Evolutionary conservation across 2,797 vertebrate genomes (phyloP).

Genomic region (Coregonus sp.): DNA sequence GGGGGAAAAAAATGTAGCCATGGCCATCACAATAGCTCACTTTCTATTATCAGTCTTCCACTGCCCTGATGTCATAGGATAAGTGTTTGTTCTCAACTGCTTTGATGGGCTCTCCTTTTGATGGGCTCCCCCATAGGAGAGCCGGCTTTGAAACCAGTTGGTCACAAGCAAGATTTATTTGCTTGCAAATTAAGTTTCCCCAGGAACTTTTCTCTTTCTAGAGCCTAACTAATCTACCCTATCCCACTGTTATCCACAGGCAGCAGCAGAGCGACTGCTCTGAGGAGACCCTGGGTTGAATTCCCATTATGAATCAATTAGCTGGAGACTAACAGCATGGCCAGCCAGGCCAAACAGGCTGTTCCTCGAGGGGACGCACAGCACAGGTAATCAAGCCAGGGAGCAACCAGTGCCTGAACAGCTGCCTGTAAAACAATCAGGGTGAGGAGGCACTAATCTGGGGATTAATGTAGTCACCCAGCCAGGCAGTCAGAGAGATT

Average conservation of each 20-base stretch:
- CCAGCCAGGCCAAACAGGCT: constrained; percentile 6
- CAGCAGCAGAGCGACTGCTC: neutral
- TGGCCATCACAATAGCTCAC: too few relatives aligned
- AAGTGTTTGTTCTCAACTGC: too few relatives aligned
- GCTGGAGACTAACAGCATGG: constrained; percentile 12
- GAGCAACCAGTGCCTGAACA: constrained; percentile 20
- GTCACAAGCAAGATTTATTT: neutral
- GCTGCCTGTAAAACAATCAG: constrained; percentile 32
- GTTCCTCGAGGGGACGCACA: constrained; percentile 9
- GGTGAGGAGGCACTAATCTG: constrained; percentile 22
- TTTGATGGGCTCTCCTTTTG: too few relatives aligned
- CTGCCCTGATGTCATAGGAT: too few relatives aligned
- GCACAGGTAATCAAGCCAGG: constrained; percentile 20
- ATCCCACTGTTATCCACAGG: neutral
- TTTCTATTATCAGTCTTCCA: too few relatives aligned
- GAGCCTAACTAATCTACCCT: neutral
- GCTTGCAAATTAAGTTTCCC: neutral
- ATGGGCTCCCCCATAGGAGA: too few relatives aligned
- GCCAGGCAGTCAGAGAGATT: neutral
- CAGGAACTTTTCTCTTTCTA: neutral
- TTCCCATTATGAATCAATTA: constrained; percentile 49
- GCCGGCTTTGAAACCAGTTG: neutral
- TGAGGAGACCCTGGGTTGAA: constrained; percentile 10
- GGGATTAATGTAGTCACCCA: constrained; percentile 29
- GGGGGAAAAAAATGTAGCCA: neutral